phyloP scores from a whole-genome alignment of 1,140 invertebrate genomes.

The Micrasema longulum region DNA sequence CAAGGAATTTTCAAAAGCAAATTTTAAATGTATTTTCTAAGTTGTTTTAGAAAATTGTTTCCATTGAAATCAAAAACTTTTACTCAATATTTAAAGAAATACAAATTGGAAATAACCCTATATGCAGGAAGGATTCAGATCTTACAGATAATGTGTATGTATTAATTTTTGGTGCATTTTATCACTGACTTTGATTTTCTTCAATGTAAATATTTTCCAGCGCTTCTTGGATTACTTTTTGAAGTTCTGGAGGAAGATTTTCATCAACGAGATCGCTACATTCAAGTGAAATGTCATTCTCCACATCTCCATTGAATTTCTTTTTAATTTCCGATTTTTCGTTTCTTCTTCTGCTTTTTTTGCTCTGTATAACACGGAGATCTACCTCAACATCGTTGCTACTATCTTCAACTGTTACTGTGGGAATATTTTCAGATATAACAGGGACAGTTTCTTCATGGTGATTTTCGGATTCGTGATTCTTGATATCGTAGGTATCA shows the following conservation, averaged over 20 bases:
- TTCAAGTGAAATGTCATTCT: not conserved
- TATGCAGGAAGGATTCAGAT: too few species aligned
- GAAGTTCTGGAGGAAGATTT: constrained; percentile 60
- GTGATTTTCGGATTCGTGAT: constrained; percentile 41
- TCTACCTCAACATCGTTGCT: constrained; percentile 25
- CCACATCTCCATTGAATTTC: constrained; percentile 1
- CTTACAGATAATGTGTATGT: too few species aligned
- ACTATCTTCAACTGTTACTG: constrained; percentile 53
- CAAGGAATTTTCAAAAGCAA: too few species aligned
- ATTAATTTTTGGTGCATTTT: too few species aligned
- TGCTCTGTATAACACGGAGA: constrained; percentile 27
- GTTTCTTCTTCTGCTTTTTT: constrained; percentile 48
- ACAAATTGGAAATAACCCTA: too few species aligned
- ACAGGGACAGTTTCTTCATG: constrained; percentile 47
- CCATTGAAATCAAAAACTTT: too few species aligned
- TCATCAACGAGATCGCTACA: constrained; percentile 16
- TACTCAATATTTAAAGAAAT: too few species aligned
- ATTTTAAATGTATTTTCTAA: too few species aligned
- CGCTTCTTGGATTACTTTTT: constrained; percentile 64
- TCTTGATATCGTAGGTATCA: constrained; percentile 60
- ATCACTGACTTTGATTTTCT: constrained; percentile 40
- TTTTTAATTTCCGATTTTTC: constrained; percentile 24
- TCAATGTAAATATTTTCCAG: constrained; percentile 60
- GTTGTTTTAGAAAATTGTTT: too few species aligned
- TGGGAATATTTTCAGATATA: constrained; percentile 58